Base-by-base conservation (phyloP, 2,113 vertebrate species). In the Carettochelys insculpta region DNA sequence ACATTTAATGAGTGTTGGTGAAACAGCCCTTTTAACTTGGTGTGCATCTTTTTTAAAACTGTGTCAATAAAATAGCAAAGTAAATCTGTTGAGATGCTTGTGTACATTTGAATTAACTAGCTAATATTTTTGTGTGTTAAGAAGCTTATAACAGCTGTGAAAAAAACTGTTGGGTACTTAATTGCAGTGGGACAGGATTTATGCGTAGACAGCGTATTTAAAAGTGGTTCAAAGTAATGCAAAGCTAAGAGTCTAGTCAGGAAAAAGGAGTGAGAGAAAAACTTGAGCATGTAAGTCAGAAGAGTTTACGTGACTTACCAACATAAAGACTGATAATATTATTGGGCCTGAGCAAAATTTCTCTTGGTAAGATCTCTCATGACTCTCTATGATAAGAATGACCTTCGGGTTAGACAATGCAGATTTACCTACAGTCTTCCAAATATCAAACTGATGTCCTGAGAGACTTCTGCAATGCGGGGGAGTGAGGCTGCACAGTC, bases 91-190 rank as follows among this genome's bases (percentile, higher is more conserved):
- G 71, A 75, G 24, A 73, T 43, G 85, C 76, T 90, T 51, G 0
- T 24, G 3, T 2, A 0, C 8, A 0, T 80, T 61, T 29, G 24
- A 45, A 43, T 38, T 20, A 75, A 34, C 43, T 41, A 41, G 0
- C 6, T 41, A 41, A 22, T 54, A 29, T 13, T 68, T 68, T 68
- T 2, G 9, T 85, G 1, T 25, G 8, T 16, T 27, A 11, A 58
- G 31, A 71, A 73, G 48, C 73, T 77, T 83, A 43, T 43, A 25
- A 43, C 12, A 27, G 22, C 43, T 41, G 38, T 41, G 38, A 73
- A 73, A 73, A 73, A 19, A 16, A 68, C 61, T 68, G 17, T 68
- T 45, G 71, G 71, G 25, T 45, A 14, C 71, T 43, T 45, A 25
- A 75, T 45, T 75, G 25, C 25, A 45, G 7, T 45, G 24, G 16